Evolutionary conservation across 2,888 invertebrate genomes (phyloP).

Genomic region (Mesorhabditis spiculigera): DNA sequence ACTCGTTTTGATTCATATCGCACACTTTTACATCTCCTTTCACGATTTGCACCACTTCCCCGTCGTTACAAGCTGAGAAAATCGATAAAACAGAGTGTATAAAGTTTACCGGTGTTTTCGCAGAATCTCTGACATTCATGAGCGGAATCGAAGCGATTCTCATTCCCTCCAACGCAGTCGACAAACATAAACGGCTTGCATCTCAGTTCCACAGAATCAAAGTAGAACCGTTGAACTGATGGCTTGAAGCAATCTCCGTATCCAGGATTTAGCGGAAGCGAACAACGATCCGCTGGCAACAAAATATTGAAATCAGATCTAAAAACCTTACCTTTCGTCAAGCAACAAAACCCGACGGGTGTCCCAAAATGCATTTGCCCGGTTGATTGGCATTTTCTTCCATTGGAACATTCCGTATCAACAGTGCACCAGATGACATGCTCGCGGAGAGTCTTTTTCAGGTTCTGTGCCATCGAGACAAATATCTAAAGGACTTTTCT

Average conservation of each 20-base stretch:
- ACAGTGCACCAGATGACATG: slow-evolving; percentile 7
- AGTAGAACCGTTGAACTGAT: slow-evolving; percentile 27
- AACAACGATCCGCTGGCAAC: slow-evolving; percentile 16
- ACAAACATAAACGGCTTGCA: slow-evolving; percentile 37
- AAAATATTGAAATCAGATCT: neutral
- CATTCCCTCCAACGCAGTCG: slow-evolving; percentile 23
- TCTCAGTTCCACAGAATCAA: slow-evolving; percentile 30
- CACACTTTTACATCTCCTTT: slow-evolving; percentile 27
- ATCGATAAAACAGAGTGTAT: neutral
- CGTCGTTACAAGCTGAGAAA: slow-evolving; percentile 24
- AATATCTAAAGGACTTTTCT: slow-evolving; percentile 12
- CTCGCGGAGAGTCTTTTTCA: slow-evolving; percentile 15
- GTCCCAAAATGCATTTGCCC: neutral
- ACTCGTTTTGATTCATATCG: slow-evolving; percentile 15
- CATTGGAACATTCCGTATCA: slow-evolving; percentile 14
- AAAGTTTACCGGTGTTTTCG: slow-evolving; percentile 21
- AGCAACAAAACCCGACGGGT: neutral
- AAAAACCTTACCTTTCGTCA: slow-evolving; percentile 6
- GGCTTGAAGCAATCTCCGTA: slow-evolving; percentile 32
- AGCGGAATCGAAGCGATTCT: slow-evolving; percentile 29
- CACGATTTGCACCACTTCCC: slow-evolving; percentile 26
- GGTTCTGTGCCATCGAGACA: slow-evolving; percentile 24
- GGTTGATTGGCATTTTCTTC: slow-evolving; percentile 9
- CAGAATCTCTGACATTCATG: slow-evolving; percentile 31
- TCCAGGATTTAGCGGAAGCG: slow-evolving; percentile 33